Percentiles rank a stretch among this genome's conserved stretches.
Conservation (phyloP, 2,797 vertebrate species). For the Thunnus albacares region DNA sequence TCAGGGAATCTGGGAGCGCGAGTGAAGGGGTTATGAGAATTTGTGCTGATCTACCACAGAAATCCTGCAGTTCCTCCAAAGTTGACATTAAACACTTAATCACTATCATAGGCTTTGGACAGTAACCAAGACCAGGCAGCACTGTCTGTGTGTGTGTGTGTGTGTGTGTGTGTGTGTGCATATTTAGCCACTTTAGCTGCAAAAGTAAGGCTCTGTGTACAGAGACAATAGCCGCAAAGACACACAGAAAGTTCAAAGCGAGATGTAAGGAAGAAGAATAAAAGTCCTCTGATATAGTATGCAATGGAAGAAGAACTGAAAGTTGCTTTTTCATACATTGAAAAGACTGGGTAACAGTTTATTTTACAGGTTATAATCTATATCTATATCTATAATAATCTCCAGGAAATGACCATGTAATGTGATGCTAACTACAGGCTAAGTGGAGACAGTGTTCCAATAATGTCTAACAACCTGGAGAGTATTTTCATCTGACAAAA, state of each 20-base stretch:
- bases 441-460: too few relatives aligned
- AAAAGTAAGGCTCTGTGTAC: not conserved
- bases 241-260: conserved; percentile 14
- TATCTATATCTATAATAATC: too few relatives aligned
- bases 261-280: not conserved
- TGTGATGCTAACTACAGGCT: too few relatives aligned
- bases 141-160: conserved; percentile 1
- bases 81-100: conserved; percentile 57
- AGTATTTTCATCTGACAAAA: too few relatives aligned
- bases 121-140: not conserved
- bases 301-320: not conserved
- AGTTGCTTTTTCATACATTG: not conserved
- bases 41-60: conserved; percentile 42
- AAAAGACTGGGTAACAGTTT: not conserved
- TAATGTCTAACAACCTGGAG: too few relatives aligned
- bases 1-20: conserved; percentile 47
- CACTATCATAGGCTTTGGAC: conserved; percentile 27
- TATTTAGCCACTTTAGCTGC: conserved; percentile 2
- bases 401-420: too few relatives aligned
- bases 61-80: conserved; percentile 55
- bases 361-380: not conserved
- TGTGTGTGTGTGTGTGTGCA: conserved; percentile 5
- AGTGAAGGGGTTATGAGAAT: conserved; percentile 41
- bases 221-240: conserved; percentile 7
- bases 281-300: not conserved